Evolutionary conservation across 53 echinoderm and acorn worm species (phyloP), one percentile per base, ranked within the genome.

Genomic region (Temnopleurus reevesii): DNA sequence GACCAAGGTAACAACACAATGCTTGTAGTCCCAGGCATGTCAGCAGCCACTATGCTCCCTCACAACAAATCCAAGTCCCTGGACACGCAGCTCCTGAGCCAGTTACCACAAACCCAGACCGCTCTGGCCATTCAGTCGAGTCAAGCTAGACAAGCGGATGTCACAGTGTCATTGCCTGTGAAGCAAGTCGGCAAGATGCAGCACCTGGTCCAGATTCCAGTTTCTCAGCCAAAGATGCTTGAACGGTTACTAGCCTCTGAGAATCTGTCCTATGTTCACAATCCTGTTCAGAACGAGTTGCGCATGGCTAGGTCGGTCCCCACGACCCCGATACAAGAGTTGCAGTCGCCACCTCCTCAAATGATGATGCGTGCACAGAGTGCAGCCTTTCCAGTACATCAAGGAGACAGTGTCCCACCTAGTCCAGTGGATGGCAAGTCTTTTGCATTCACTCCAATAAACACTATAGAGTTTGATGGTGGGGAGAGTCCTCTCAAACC

Each of bases 371-470:
- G 90, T 18, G 90, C 93, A 5, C 90, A 93, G 57, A 85, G 91
- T 36, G 86, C 90, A 51, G 89, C 89, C n/a, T 66, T 91, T 19
- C 95, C 93, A 24, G 44, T 89, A 38, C 88, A 87, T 18, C 88
- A 71, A 51, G 71, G 89, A 25, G 94, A 90, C 46, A 95, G 90
- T 31, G 77, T 95, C 19, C 93, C 95, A 19, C 91, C 86, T 5
- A 95, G 95, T 84, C 95, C 95, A 21, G 89, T 84, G 18, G 91
- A 93, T 56, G 76, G 91, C 2, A 87, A 85, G 34, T 83, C 88
- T 38, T 93, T 93, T 36, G 89, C 81, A 19, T 95, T 95, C 91
- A 93, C 90, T 24, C 95, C 95, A 9, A 95, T 95, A 49, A 93
- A 93, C 51, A 88, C 76, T 18, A 85, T 77, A 29, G 84, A 61